phyloP scores from a whole-genome alignment of 2,113 vertebrate genomes.

The Smithornis capensis region DNA sequence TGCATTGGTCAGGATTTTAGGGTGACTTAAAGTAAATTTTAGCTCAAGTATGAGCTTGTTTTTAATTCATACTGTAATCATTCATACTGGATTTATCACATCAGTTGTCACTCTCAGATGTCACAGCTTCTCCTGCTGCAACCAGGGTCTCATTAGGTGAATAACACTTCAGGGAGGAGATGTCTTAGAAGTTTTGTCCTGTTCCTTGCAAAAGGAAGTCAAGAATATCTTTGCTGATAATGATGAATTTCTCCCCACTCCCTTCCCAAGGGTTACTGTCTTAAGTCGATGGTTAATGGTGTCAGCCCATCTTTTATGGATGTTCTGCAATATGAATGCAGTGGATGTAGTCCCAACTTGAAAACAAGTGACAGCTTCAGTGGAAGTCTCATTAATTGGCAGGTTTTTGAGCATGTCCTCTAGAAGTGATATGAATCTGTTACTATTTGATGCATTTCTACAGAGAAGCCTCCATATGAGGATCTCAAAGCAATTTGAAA shows the following conservation, averaged over 20 bases:
- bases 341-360: not conserved
- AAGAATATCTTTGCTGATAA: not conserved
- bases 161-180: not conserved
- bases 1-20: not conserved
- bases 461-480: not conserved
- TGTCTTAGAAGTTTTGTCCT: not conserved
- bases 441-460: not conserved
- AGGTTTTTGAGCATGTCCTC: not conserved
- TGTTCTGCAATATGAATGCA: not conserved
- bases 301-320: not conserved
- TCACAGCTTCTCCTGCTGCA: not conserved
- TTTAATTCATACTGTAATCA: not conserved
- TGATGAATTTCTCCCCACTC: not conserved
- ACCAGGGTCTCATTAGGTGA: not conserved
- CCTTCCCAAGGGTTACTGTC: not conserved
- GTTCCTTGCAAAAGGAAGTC: not conserved
- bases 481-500: constrained; percentile 4
- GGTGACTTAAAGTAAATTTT: not conserved
- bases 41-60: not conserved
- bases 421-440: not conserved
- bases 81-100: not conserved
- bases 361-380: not conserved
- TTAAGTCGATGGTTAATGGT: not conserved
- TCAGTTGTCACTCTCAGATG: not conserved
- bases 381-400: not conserved